Evolutionary conservation across 1,140 invertebrate genomes (phyloP), one percentile per base, ranked within the genome.

Genomic region (Saccostrea glomerata): DNA sequence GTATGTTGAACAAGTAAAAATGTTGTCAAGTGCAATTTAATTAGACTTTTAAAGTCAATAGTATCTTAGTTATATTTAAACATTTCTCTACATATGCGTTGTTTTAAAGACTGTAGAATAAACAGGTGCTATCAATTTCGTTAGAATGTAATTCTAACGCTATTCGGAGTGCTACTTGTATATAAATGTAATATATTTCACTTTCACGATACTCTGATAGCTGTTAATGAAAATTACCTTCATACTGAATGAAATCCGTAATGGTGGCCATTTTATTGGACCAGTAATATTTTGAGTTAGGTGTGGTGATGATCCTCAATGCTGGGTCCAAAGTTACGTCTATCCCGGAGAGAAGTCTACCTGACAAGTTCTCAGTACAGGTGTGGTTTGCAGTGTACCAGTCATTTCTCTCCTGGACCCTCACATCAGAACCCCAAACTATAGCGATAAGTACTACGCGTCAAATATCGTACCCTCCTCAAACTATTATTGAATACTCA

Each of bases 181-280:
- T 47, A 47, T 47, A 9, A 47, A 47, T 47, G 0, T 47, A 5
- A 47, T 47, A 9, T 47, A 47, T 47, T 47, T 47, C 47, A 47
- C 47, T 47, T 47, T 47, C 5, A 9, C 9, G 47, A 47, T 47
- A 47, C 47, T 63, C 58, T 5, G 17, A 6, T 15, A 63, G 58
- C n/a, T 20, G 17, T 6, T 63, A 20, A 20, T n/a, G 2, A 63
- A 17, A 63, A 20, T 63, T 30, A 77, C 70, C 70, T 9, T 77
- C 70, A 77, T 77, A 77, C 12, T 77, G 70, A 12, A 77, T 77
- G 30, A 77, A 77, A 77, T 77, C 70, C 11, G 70, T 77, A 77
- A 77, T 30, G 23, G 70, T 77, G 15, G 70, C 30, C 70, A 36
- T 77, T 77, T 77, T 77, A 9, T 77, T 77, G 70, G 70, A 77